Evolutionary conservation across 2,797 vertebrate genomes (phyloP), one percentile per base, ranked within the genome.

Genomic region (Etheostoma nigrum): DNA sequence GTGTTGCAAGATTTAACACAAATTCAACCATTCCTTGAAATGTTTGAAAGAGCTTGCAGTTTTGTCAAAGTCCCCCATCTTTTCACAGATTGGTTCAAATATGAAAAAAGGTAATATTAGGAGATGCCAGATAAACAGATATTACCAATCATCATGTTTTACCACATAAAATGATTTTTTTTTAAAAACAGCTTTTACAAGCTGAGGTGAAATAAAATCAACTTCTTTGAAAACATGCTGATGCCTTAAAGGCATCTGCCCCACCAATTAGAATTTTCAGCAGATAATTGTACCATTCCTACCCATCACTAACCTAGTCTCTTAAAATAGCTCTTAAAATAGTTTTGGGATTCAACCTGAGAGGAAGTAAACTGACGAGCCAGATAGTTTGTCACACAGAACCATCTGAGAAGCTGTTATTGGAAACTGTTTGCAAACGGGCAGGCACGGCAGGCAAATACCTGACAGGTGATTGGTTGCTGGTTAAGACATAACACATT

Each of bases 161-260:
- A 14, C 5, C 4, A 53, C 33, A 6, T 21, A 21, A 36, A 63
- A 47, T 48, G 16, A 49, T 5, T 44, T n/a, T n/a, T n/a, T 10
- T 4, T 33, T 40, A 11, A 40, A 21, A 33, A 27, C 9, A 16
- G 64, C 55, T 14, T 6, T 23, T 54, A 5, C 11, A 33, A 61
- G 30, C 10, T 21, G 10, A 64, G 19, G 62, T 63, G 23, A 64
- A 59, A 53, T 27, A 53, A 57, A 36, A 71, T 16, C 7, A 60
- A 14, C 18, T 21, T 36, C 6, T 8, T 58, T 45, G 33, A 48
- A 52, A 33, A 51, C 30, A 13, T 60, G 19, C 30, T 21, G 23
- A 60, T 45, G 3, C 45, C 36, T 14, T 9, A n/a, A 27, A 40
- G 45, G 18, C 45, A 7, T 44, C 14, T 44, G 4, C 8, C 3